These are phyloP conservation scores for Orestias chungarensis DNA, from an alignment of 2,797 vertebrate genomes.

Conservation along the genomic window DNA sequence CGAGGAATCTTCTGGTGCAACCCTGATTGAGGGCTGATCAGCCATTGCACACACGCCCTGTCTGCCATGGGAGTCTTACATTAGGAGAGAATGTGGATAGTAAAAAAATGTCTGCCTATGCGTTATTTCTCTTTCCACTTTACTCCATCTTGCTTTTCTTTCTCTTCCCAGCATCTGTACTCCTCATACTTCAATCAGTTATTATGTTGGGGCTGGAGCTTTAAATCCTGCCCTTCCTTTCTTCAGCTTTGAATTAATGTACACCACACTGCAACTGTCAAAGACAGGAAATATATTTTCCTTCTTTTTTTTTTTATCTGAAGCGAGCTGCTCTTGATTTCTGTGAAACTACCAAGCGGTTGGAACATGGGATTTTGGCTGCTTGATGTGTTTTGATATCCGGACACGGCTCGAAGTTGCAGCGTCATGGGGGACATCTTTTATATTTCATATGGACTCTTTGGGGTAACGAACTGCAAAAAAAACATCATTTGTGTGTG, in stretches of 20 bases:
- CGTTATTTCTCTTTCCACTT: constrained; percentile 69
- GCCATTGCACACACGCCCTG: constrained; percentile 68
- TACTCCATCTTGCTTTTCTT: constrained; percentile 39
- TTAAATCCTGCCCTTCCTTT: constrained; percentile 52
- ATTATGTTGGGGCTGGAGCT: constrained; percentile 26
- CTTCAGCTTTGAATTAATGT: constrained; percentile 69
- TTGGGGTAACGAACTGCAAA: constrained; percentile 39
- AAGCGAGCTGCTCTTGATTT: constrained; percentile 48
- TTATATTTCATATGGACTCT: constrained; percentile 59
- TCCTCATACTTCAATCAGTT: constrained; percentile 45
- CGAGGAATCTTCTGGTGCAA: constrained; percentile 34
- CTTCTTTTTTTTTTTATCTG: not conserved
- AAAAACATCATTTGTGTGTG: constrained; percentile 53
- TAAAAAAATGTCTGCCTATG: constrained; percentile 79
- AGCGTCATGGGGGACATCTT: constrained; percentile 40
- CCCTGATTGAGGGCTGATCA: constrained; percentile 60
- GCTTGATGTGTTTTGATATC: constrained; percentile 56
- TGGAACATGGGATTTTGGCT: constrained; percentile 40
- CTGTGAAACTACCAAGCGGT: constrained; percentile 30
- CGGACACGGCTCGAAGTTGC: constrained; percentile 50
- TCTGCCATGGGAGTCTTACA: constrained; percentile 75
- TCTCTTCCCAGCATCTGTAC: constrained; percentile 33
- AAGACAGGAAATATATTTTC: constrained; percentile 51
- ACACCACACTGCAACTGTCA: constrained; percentile 44
- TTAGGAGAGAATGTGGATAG: constrained; percentile 81